Evolutionary conservation across 2,888 invertebrate genomes (phyloP).

Genomic region (Operophtera brumata): DNA sequence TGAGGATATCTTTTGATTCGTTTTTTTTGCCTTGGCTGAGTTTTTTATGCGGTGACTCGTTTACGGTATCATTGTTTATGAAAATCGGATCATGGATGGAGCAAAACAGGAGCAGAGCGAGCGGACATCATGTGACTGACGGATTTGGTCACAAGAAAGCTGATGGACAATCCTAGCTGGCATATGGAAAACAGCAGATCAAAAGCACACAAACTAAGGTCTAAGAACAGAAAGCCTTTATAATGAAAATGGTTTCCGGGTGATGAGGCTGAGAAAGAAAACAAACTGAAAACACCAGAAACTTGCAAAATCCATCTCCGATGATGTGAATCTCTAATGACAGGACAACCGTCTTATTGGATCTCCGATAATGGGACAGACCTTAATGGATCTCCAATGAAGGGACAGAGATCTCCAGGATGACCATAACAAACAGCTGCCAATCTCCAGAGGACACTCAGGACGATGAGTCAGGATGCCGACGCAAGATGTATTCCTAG

Average conservation of each 20-base stretch:
- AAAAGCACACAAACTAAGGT: background rate
- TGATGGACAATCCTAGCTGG: background rate
- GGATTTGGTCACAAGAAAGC: background rate
- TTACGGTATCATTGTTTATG: constrained; percentile 62
- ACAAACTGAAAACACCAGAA: too few relatives aligned
- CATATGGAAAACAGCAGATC: background rate
- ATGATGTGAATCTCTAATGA: too few relatives aligned
- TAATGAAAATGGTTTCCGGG: too few relatives aligned
- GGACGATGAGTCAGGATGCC: background rate
- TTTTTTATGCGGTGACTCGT: constrained; percentile 59
- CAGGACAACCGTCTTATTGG: too few relatives aligned
- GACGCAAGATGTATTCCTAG: too few relatives aligned
- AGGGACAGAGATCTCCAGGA: background rate
- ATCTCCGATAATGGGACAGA: too few relatives aligned
- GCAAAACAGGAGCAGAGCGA: background rate
- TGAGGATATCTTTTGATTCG: constrained; percentile 35
- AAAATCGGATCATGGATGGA: constrained; percentile 13
- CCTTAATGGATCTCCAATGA: too few relatives aligned
- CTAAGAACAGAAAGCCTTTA: background rate
- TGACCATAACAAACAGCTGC: background rate
- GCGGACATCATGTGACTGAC: background rate
- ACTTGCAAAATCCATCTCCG: too few relatives aligned
- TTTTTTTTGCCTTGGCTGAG: constrained; percentile 42
- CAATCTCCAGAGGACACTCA: background rate
- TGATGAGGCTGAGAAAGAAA: too few relatives aligned